phyloP scores from a whole-genome alignment of 2,888 invertebrate species.

The Tyria jacobaeae region DNA sequence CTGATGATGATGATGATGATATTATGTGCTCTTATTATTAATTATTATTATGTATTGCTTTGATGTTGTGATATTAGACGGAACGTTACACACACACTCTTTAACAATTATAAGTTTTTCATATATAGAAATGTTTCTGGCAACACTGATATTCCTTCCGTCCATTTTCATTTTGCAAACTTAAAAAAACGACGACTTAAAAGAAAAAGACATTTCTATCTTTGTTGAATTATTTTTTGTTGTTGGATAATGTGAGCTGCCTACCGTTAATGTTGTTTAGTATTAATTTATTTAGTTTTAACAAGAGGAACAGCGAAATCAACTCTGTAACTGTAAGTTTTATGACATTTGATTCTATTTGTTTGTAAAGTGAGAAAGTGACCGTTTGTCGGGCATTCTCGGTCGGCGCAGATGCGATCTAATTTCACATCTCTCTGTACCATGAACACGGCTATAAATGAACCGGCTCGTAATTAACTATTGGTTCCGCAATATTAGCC shows the following conservation, averaged over 20 bases:
- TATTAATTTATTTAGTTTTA: conserved; percentile 61
- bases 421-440: conserved; percentile 74
- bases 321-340: conserved; percentile 75
- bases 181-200: conserved; percentile 80
- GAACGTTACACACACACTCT: background rate
- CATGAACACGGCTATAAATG: conserved; percentile 74
- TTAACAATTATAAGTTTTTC: conserved; percentile 34
- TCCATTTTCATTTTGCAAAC: conserved; percentile 82
- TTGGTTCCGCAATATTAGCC: conserved; percentile 68
- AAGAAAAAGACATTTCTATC: conserved; percentile 67
- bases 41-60: too few species aligned
- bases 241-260: conserved; percentile 74
- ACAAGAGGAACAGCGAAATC: conserved; percentile 49
- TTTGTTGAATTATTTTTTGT: conserved; percentile 68
- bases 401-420: conserved; percentile 71
- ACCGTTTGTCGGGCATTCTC: conserved; percentile 75
- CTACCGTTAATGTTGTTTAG: conserved; percentile 59
- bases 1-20: too few species aligned
- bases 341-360: conserved; percentile 76
- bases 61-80: background rate
- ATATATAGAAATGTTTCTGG: conserved; percentile 42
- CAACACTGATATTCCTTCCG: conserved; percentile 67
- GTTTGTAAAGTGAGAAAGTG: conserved; percentile 83
- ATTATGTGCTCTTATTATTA: too few species aligned
- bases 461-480: conserved; percentile 70